Evolutionary conservation across 2,888 invertebrate genomes (phyloP), one percentile per base, ranked within the genome.

Genomic region (Scelioninae gen. 1): DNA sequence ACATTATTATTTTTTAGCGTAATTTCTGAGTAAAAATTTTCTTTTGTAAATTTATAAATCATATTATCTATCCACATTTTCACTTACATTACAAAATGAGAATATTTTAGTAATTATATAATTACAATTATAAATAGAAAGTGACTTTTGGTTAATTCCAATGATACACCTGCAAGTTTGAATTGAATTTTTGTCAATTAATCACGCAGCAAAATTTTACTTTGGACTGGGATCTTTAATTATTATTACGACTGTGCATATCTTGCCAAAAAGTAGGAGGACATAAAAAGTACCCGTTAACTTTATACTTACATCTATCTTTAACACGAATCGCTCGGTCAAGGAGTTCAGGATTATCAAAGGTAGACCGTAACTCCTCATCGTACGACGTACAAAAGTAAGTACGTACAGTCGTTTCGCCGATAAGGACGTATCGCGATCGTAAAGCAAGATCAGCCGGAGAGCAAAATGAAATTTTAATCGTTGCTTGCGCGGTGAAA

Each of bases 381-480:
- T 84, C 80, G 74, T 69, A 68, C 79, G 83, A 76, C 83, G 79
- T 80, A 79, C 83, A 84, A 84, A 83, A 84, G 80, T 84, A 84
- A 84, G 83, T 84, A 84, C 83, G 81, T 81, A 81, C 76, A 78
- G 81, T 84, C 84, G 82, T 85, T 80, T 76, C 71, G 71, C 76
- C 75, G 85, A 85, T 85, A 83, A 85, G 78, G 71, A 75, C 74
- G 77, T 82, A 80, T 82, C 82, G 66, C 75, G 82, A 85, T 84
- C 85, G 85, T 85, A 85, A 85, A 85, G 83, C 83, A 84, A 81
- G 82, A 84, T 85, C 82, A 83, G 69, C 16, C 76, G 66, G 66
- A 79, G 76, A 79, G 83, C 78, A 69, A 84, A 84, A 84, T 84
- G 84, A 84, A 84, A 84, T 84, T 84, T 84, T 84, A 84, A 84